These are phyloP conservation scores for Platorchestia sp. DNA, from an alignment of 1,140 invertebrate genomes.

Conservation along the genomic window DNA sequence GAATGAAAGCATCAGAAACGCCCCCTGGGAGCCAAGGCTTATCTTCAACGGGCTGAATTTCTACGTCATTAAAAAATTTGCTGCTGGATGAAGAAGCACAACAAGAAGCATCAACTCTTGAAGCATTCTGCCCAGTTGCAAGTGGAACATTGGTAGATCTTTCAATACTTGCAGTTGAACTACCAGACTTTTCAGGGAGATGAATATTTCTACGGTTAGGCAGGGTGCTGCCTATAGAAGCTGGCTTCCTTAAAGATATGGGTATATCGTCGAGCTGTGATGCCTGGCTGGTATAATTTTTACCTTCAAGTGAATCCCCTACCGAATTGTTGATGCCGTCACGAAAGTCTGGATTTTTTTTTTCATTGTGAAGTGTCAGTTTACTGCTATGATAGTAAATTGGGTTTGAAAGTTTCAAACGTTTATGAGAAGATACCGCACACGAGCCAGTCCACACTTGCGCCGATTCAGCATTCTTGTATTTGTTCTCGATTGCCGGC, in stretches of 20 bases:
- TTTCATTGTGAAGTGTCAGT: not conserved
- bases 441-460: not conserved
- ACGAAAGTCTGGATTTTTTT: not conserved
- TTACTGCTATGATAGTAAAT: not conserved
- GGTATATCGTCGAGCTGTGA: not conserved
- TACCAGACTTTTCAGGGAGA: not conserved
- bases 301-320: not conserved
- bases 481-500: not conserved
- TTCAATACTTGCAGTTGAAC: not conserved
- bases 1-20: not conserved
- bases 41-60: not conserved
- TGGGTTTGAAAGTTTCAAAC: not conserved
- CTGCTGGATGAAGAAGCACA: not conserved
- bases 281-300: not conserved
- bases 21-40: not conserved
- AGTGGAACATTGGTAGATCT: not conserved
- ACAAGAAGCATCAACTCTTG: not conserved
- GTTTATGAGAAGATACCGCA: not conserved
- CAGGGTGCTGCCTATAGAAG: not conserved
- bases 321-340: not conserved
- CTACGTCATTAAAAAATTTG: not conserved
- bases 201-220: not conserved
- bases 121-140: not conserved
- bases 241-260: not conserved
- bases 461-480: not conserved